A percentile compares a stretch with the other conserved stretches of the same genome.
Evolutionary conservation across 2,888 invertebrate species (phyloP).

Genomic region (Orthonevra nobilis): DNA sequence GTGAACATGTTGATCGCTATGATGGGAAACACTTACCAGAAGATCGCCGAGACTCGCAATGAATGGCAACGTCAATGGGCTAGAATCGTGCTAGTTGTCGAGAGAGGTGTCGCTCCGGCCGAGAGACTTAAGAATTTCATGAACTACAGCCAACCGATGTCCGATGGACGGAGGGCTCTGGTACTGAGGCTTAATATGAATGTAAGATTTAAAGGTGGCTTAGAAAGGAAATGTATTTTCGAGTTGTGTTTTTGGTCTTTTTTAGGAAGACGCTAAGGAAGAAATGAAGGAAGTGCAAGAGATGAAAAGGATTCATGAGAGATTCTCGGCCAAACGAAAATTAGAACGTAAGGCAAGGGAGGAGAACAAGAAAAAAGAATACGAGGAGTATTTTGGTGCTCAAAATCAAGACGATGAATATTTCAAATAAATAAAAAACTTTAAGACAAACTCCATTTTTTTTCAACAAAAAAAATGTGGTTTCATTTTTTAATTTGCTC

Average conservation of each 20-base stretch:
- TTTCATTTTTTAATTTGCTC: no score
- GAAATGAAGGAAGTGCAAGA: constrained; percentile 96
- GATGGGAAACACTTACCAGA: constrained; percentile 99
- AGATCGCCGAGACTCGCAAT: constrained; percentile 97
- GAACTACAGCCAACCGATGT: constrained; percentile 97
- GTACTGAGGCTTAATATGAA: constrained; percentile 94
- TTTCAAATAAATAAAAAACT: no score
- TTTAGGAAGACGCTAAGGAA: constrained; percentile 94
- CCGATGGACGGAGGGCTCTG: constrained; percentile 90
- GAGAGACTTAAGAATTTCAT: constrained; percentile 92
- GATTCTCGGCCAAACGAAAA: constrained; percentile 86
- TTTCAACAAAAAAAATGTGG: no score
- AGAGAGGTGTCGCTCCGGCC: constrained; percentile 95
- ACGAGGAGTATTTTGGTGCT: constrained; percentile 76
- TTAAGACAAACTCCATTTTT: no score
- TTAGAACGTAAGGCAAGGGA: constrained; percentile 77
- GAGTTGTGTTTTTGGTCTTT: constrained; percentile 41
- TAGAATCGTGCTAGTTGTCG: constrained; percentile 96
- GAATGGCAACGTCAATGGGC: constrained; percentile 99
- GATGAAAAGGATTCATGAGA: constrained; percentile 92
- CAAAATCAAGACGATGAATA: constrained; percentile 54
- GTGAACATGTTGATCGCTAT: constrained; percentile 99
- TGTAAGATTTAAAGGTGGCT: constrained; percentile 84
- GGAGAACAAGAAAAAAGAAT: constrained; percentile 74
- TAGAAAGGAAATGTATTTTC: not conserved